These are phyloP conservation scores for Plotosus lineatus DNA, from an alignment of 2,113 vertebrate genomes.

Conservation along the genomic window DNA sequence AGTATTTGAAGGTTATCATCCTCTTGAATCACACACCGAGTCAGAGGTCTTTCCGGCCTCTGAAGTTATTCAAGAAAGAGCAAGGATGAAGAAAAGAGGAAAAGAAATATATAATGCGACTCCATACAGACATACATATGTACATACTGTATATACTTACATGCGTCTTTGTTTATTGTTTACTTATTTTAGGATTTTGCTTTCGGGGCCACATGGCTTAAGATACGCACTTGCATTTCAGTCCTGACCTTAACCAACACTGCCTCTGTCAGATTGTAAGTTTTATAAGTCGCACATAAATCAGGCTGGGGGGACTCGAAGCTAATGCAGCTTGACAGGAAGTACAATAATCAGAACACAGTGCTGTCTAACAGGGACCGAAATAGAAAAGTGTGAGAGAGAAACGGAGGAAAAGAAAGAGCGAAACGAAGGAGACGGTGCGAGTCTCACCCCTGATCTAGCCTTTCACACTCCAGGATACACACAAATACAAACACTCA, in stretches of 20 bases:
- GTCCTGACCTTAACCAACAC: background rate
- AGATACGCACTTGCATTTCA: background rate
- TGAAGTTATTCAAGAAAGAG: slow-evolving; percentile 41
- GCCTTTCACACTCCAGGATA: slow-evolving; percentile 41
- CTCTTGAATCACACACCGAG: slow-evolving; percentile 49
- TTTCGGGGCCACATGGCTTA: background rate
- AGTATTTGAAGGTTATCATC: slow-evolving; percentile 56
- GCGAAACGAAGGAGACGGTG: slow-evolving; percentile 18
- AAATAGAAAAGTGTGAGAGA: slow-evolving; percentile 20
- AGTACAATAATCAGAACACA: background rate
- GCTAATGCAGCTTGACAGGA: slow-evolving; percentile 15
- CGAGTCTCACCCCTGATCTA: slow-evolving; percentile 43
- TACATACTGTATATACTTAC: background rate
- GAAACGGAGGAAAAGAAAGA: slow-evolving; percentile 5
- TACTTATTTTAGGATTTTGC: background rate
- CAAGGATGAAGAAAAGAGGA: slow-evolving; percentile 40
- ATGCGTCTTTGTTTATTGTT: background rate
- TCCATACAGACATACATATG: too few species aligned
- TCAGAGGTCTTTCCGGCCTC: slow-evolving; percentile 42
- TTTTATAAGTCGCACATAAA: background rate
- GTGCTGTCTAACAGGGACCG: background rate
- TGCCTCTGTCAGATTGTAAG: background rate
- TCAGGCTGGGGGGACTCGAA: background rate
- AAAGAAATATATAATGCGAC: slow-evolving; percentile 12
- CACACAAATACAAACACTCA: slow-evolving; percentile 23